phyloP scores from a whole-genome alignment of 1,140 invertebrate species.

The Chironomus tepperi region DNA sequence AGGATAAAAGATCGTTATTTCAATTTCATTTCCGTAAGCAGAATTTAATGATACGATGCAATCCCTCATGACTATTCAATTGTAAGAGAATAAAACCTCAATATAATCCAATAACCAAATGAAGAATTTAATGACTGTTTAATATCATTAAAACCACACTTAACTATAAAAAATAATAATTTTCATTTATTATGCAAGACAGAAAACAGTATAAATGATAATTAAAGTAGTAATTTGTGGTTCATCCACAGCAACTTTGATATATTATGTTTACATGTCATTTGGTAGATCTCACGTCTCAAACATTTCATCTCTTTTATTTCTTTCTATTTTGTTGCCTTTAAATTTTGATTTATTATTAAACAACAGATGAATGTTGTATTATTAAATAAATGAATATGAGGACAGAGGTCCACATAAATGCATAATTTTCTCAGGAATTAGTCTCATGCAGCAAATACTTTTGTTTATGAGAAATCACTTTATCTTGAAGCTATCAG shows the following conservation, averaged over 20 bases:
- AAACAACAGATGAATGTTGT: too few species aligned
- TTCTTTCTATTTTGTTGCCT: neutral
- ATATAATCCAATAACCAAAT: neutral
- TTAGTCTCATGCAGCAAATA: neutral
- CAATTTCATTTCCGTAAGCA: too few species aligned
- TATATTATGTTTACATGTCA: too few species aligned
- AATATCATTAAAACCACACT: neutral
- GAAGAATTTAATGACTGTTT: constrained; percentile 2
- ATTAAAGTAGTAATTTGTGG: too few species aligned
- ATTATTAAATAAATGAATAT: neutral
- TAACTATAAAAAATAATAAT: neutral
- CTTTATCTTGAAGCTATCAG: neutral
- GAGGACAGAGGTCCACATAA: neutral
- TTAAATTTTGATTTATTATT: too few species aligned
- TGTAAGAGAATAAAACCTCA: neutral
- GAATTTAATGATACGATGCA: too few species aligned
- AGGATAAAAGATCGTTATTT: too few species aligned
- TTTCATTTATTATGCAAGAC: neutral
- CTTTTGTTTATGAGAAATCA: constrained; percentile 7
- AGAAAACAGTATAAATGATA: neutral
- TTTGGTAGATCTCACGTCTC: too few species aligned
- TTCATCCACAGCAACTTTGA: too few species aligned
- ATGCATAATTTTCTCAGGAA: too few species aligned
- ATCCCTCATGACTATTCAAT: too few species aligned
- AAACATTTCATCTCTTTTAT: neutral